Evolutionary conservation across 1,140 invertebrate species (phyloP).

Genomic region (Scylla paramamosain): DNA sequence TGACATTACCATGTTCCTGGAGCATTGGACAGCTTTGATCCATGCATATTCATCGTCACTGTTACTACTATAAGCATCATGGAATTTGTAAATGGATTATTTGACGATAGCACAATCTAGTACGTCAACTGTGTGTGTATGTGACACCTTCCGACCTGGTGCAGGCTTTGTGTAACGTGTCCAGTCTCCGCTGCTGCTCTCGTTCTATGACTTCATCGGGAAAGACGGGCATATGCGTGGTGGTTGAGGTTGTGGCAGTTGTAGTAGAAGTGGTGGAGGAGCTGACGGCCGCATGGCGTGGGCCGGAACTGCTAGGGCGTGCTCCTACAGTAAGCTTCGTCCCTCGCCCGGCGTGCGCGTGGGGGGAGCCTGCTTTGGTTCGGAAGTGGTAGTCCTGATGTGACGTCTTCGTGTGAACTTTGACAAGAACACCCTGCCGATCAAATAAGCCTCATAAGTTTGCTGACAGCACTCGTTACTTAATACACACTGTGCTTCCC

Average conservation of each 20-base stretch:
- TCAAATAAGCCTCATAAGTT: background rate
- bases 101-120: no score
- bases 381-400: background rate
- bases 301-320: background rate
- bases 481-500: no score
- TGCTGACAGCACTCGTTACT: no score
- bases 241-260: slow-evolving; percentile 58
- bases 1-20: background rate
- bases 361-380: background rate
- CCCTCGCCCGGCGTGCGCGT: background rate
- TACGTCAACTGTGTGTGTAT: no score
- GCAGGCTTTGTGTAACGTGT: slow-evolving; percentile 55
- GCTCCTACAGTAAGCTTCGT: background rate
- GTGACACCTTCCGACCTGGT: slow-evolving; percentile 44
- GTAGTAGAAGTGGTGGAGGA: background rate
- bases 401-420: background rate
- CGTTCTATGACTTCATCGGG: slow-evolving; percentile 46
- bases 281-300: background rate
- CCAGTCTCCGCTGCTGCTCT: slow-evolving; percentile 50
- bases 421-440: background rate
- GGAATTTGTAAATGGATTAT: no score
- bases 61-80: no score
- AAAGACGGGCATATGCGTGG: slow-evolving; percentile 31
- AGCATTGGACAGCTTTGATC: background rate
- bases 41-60: no score